Evolutionary conservation across 30 jellyfish, hydroid and myxozoan species (phyloP).

Genomic region (Hydractinia symbiolongicarpus): DNA sequence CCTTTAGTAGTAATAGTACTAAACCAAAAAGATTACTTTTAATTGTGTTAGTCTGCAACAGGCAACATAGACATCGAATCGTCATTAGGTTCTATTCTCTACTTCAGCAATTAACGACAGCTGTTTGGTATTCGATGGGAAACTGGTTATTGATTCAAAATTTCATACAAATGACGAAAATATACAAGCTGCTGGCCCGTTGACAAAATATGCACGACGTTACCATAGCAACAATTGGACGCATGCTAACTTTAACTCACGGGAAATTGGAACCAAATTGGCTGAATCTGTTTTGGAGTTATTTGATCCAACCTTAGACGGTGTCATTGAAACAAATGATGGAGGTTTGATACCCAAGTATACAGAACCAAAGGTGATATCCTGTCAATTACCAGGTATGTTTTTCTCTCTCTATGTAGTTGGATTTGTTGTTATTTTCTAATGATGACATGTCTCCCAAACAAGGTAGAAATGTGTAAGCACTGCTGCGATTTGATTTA

Average conservation of each 20-base stretch:
- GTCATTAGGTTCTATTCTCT: neutral
- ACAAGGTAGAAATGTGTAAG: too few relatives aligned
- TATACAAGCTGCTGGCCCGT: slow-evolving; percentile 88
- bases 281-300: slow-evolving; percentile 62
- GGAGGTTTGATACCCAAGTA: slow-evolving; percentile 52
- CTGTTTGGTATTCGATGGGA: slow-evolving; percentile 93
- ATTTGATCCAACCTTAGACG: slow-evolving; percentile 84
- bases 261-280: slow-evolving; percentile 78
- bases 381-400: slow-evolving; percentile 71
- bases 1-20: neutral
- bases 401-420: neutral
- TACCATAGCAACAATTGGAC: slow-evolving; percentile 45
- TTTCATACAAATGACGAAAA: slow-evolving; percentile 73
- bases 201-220: slow-evolving; percentile 85
- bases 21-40: neutral
- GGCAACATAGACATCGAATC: neutral
- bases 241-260: slow-evolving; percentile 52
- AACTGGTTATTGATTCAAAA: slow-evolving; percentile 70
- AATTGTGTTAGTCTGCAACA: neutral
- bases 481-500: too few relatives aligned
- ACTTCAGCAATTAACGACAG: slow-evolving; percentile 90
- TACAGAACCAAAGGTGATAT: slow-evolving; percentile 38
- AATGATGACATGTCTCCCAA: neutral
- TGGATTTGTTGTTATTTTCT: neutral
- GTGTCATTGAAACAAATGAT: slow-evolving; percentile 5